A percentile compares a stretch with the other conserved stretches of the same genome.
phyloP scores from a whole-genome alignment of 1,140 invertebrate species.

The Drosophila nigromelanica region DNA sequence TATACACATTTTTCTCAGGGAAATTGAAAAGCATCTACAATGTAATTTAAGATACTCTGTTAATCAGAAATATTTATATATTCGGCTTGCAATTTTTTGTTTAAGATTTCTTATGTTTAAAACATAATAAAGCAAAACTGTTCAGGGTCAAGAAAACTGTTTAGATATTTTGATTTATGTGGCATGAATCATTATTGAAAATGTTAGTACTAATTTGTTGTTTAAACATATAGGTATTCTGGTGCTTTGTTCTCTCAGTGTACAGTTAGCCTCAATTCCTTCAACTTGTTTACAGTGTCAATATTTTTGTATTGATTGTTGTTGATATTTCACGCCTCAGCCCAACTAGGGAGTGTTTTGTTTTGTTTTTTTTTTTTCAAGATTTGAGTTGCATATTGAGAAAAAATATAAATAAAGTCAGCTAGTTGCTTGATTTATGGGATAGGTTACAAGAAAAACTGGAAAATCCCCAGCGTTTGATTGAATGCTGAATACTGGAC shows the following conservation, averaged over 20 bases:
- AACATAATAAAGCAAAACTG: too few species aligned
- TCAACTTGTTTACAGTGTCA: conserved; percentile 53
- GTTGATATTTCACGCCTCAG: conserved; percentile 75
- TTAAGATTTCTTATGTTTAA: too few species aligned
- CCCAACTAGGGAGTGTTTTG: conserved; percentile 62
- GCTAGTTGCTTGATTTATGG: conserved; percentile 50
- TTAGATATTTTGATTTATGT: too few species aligned
- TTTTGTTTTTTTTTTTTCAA: conserved; percentile 24
- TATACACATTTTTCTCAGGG: too few species aligned
- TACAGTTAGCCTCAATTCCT: conserved; percentile 4
- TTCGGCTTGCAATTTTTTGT: too few species aligned
- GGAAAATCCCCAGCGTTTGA: conserved; percentile 31
- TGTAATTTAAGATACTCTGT: too few species aligned
- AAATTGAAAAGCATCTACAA: too few species aligned
- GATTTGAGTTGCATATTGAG: conserved; percentile 27
- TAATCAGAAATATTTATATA: too few species aligned
- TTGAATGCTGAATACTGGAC: conserved; percentile 11
- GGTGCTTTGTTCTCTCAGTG: conserved; percentile 7
- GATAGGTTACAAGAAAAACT: conserved; percentile 29
- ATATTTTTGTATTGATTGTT: conserved; percentile 72
- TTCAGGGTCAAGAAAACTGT: too few species aligned
- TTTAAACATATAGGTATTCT: neutral
- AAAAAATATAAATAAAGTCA: neutral
- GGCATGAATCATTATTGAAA: too few species aligned
- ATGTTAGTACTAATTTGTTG: too few species aligned